Conservation (phyloP, 2,888 invertebrate species). For the Hypomecis punctinalis region DNA sequence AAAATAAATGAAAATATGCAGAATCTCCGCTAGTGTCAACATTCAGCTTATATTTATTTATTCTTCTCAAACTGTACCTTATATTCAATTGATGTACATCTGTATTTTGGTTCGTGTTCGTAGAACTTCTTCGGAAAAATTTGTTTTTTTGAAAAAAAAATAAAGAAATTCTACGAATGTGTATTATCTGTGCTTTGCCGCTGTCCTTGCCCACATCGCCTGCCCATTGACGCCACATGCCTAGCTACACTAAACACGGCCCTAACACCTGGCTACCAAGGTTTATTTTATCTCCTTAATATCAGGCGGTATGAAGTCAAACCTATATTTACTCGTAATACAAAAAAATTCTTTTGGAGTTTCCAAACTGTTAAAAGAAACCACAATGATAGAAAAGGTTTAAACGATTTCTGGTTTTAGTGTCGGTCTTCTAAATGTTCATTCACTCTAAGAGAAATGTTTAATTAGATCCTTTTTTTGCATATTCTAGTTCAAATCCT, state of each 20-base stretch:
- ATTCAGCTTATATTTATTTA: slow-evolving; percentile 25
- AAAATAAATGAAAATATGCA: background rate
- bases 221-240: slow-evolving; percentile 79
- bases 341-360: too few relatives aligned
- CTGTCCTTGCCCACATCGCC: slow-evolving; percentile 80
- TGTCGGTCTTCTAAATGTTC: slow-evolving; percentile 16
- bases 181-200: slow-evolving; percentile 70
- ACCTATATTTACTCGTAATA: too few relatives aligned
- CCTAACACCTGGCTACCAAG: slow-evolving; percentile 71
- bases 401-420: background rate
- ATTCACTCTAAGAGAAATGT: background rate
- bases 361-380: background rate
- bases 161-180: slow-evolving; percentile 43
- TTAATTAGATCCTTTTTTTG: too few relatives aligned
- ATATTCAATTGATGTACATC: slow-evolving; percentile 40
- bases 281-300: slow-evolving; percentile 49
- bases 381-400: background rate
- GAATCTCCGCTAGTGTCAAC: background rate
- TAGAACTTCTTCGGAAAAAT: slow-evolving; percentile 37
- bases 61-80: slow-evolving; percentile 30
- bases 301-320: too few relatives aligned
- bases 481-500: too few relatives aligned
- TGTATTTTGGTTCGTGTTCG: slow-evolving; percentile 47
- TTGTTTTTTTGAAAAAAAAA: background rate
- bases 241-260: slow-evolving; percentile 80